Evolutionary conservation across 2,797 vertebrate species (phyloP).

Genomic region (Cuculus canorus): DNA sequence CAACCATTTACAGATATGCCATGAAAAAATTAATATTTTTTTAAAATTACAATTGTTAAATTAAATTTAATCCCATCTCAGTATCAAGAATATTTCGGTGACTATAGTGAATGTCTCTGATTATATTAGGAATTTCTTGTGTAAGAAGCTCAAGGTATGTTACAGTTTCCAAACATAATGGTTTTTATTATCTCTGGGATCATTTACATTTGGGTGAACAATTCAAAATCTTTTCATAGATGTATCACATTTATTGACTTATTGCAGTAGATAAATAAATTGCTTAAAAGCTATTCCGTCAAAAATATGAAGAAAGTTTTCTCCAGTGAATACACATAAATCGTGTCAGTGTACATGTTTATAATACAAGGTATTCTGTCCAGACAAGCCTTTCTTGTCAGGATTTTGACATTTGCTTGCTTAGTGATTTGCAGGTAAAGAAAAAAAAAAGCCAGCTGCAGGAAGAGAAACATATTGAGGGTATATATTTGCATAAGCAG

Average conservation of each 20-base stretch:
- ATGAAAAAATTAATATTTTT: neutral
- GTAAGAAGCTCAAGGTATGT: neutral
- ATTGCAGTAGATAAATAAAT: neutral
- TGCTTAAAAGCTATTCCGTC: neutral
- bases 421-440: neutral
- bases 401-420: conserved; percentile 15
- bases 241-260: neutral
- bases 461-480: neutral
- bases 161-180: neutral
- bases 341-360: neutral
- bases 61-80: neutral
- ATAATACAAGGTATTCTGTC: neutral
- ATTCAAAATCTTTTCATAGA: neutral
- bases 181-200: neutral
- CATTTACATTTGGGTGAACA: neutral
- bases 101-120: neutral
- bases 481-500: neutral
- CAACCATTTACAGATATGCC: neutral
- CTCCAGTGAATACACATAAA: neutral
- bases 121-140: neutral
- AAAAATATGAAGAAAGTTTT: neutral
- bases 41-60: neutral
- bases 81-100: neutral
- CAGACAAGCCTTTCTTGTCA: neutral
- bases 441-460: neutral